Conservation (phyloP, 2,797 vertebrate genomes). For the Semotilus atromaculatus region DNA sequence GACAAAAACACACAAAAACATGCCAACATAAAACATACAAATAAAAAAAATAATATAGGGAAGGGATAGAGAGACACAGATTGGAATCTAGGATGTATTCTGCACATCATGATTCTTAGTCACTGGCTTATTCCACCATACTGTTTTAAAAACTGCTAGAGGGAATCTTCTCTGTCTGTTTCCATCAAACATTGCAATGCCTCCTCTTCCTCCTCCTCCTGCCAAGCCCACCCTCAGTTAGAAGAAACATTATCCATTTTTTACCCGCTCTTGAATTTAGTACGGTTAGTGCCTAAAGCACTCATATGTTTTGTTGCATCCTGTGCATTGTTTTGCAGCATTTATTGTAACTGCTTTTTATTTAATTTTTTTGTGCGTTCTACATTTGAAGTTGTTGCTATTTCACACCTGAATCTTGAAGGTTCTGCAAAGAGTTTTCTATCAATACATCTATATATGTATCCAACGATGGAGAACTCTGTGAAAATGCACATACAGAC, state of each 20-base stretch:
- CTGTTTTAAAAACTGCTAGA: conserved; percentile 16
- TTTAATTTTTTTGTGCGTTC: background rate
- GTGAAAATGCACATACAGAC: conserved; percentile 44
- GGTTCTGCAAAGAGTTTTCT: background rate
- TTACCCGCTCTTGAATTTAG: conserved; percentile 3
- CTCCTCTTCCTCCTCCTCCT: background rate
- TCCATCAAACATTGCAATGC: conserved; percentile 28
- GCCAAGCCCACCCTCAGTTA: conserved; percentile 15
- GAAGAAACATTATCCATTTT: conserved; percentile 15
- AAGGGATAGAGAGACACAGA: background rate
- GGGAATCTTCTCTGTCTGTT: conserved; percentile 27
- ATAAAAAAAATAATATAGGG: no score
- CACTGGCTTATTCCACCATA: conserved; percentile 11
- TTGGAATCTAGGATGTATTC: background rate
- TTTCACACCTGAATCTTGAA: background rate
- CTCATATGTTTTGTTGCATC: conserved; percentile 5
- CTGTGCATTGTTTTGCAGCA: background rate
- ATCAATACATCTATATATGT: background rate
- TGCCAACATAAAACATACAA: no score
- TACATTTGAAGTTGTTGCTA: background rate
- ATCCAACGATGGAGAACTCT: conserved; percentile 9
- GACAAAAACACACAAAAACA: no score
- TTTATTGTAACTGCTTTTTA: background rate
- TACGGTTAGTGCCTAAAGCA: background rate
- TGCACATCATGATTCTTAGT: conserved; percentile 6